Evolutionary conservation across 2,113 vertebrate genomes (phyloP).

Genomic region (Erinaceus europaeus): DNA sequence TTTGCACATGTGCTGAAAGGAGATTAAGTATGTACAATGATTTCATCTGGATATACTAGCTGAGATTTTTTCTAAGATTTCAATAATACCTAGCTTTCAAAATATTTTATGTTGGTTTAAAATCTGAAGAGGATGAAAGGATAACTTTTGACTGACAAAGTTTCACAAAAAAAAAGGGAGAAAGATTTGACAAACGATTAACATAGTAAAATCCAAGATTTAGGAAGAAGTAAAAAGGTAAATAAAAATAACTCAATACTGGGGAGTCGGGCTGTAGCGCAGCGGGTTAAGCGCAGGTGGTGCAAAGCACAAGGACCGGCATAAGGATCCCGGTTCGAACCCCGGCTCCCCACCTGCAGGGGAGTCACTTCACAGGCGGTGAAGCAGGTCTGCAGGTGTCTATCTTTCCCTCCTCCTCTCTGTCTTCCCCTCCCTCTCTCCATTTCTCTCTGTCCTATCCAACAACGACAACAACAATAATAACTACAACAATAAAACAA

Average conservation of each 20-base stretch:
- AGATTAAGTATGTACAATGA: neutral
- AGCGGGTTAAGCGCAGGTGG: too few relatives aligned
- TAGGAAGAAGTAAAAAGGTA: neutral
- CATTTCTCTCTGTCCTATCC: too few relatives aligned
- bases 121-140: constrained; percentile 31
- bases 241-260: constrained; percentile 31
- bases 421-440: too few relatives aligned
- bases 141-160: constrained; percentile 16
- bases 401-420: too few relatives aligned
- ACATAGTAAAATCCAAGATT: neutral
- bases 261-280: too few relatives aligned
- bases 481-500: too few relatives aligned
- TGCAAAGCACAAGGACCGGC: too few relatives aligned
- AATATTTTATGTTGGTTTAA: constrained; percentile 49
- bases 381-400: too few relatives aligned
- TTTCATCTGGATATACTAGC: neutral
- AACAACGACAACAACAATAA: too few relatives aligned
- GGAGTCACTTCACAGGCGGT: too few relatives aligned
- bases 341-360: too few relatives aligned
- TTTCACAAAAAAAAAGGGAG: constrained; percentile 28
- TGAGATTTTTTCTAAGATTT: neutral
- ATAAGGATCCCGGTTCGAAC: too few relatives aligned
- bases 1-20: neutral
- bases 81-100: constrained; percentile 30
- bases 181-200: neutral